These are phyloP conservation scores for Heliconius hewitsoni DNA, from an alignment of 1,140 invertebrate species.

Conservation along the genomic window DNA sequence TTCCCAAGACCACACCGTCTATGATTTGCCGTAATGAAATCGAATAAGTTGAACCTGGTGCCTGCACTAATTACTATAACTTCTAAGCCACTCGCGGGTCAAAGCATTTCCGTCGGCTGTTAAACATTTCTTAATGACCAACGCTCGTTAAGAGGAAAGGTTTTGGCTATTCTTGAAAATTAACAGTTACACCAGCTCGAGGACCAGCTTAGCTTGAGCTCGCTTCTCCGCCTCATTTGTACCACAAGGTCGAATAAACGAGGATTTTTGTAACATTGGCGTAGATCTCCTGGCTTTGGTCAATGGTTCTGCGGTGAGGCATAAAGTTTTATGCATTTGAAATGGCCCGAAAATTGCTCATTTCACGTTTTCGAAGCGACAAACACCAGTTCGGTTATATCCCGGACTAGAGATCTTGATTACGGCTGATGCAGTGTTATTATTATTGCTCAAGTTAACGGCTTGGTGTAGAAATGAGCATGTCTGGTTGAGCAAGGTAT, in stretches of 20 bases:
- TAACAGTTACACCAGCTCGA: slow-evolving; percentile 59
- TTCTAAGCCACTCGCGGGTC: slow-evolving; percentile 43
- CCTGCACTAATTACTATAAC: slow-evolving; percentile 47
- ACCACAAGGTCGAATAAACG: not conserved
- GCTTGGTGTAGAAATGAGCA: not conserved
- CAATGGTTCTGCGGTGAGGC: slow-evolving; percentile 40
- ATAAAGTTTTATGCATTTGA: slow-evolving; percentile 61
- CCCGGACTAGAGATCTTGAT: slow-evolving; percentile 54
- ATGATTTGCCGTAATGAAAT: slow-evolving; percentile 30
- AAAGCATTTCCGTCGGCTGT: slow-evolving; percentile 46
- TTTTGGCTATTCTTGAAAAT: slow-evolving; percentile 70
- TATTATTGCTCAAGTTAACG: not conserved
- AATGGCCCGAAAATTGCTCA: slow-evolving; percentile 68
- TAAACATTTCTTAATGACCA: slow-evolving; percentile 69
- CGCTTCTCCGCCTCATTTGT: not conserved
- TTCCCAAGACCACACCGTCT: slow-evolving; percentile 11
- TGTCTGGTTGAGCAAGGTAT: not conserved
- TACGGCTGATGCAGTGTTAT: slow-evolving; percentile 41
- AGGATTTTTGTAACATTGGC: not conserved
- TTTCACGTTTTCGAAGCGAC: slow-evolving; percentile 59
- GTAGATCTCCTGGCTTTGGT: slow-evolving; percentile 38
- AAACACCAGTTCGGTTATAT: slow-evolving; percentile 46
- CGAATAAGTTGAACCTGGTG: slow-evolving; percentile 32
- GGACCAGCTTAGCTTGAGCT: slow-evolving; percentile 41
- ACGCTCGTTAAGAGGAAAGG: slow-evolving; percentile 67